Percentiles rank a stretch among this genome's conserved stretches.
Evolutionary conservation across 2,888 invertebrate species (phyloP).

Genomic region (Sinopyrophorus schimmeli): DNA sequence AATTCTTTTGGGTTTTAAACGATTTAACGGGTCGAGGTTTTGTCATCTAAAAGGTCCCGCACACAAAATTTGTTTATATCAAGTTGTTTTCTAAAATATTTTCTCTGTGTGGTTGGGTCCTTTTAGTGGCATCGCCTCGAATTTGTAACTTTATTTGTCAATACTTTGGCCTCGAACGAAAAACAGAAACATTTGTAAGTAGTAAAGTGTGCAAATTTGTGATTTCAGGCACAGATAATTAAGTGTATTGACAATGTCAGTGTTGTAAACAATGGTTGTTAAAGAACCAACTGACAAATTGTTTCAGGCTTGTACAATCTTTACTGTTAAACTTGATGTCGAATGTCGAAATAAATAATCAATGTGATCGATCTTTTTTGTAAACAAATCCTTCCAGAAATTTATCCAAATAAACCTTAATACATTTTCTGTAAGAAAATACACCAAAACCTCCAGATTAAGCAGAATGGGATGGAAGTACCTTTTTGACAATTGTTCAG

Average conservation of each 20-base stretch:
- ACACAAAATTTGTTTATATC: too few relatives aligned
- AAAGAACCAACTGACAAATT: constrained; percentile 50
- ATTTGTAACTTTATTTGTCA: background rate
- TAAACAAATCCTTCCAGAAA: too few relatives aligned
- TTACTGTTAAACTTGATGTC: constrained; percentile 55
- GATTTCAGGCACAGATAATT: constrained; percentile 48
- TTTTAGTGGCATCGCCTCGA: constrained; percentile 8
- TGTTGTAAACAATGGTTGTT: constrained; percentile 51
- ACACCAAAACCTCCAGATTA: too few relatives aligned
- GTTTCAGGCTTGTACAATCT: constrained; percentile 54
- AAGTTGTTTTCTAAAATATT: constrained; percentile 12
- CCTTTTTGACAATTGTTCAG: too few relatives aligned
- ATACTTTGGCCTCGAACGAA: constrained; percentile 22
- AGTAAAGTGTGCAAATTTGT: constrained; percentile 43
- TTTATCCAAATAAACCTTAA: too few relatives aligned
- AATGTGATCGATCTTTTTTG: constrained; percentile 35
- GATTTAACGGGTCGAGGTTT: constrained; percentile 5
- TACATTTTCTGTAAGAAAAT: too few relatives aligned
- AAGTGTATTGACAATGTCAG: constrained; percentile 55
- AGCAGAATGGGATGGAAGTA: too few relatives aligned
- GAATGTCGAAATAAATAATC: constrained; percentile 47
- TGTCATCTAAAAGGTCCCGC: background rate
- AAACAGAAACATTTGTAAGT: constrained; percentile 17
- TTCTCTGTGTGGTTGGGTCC: constrained; percentile 2
- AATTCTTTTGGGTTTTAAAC: constrained; percentile 10